Conservation (phyloP, 2,113 vertebrate genomes). For the Ophthalmolycus amberensis region DNA sequence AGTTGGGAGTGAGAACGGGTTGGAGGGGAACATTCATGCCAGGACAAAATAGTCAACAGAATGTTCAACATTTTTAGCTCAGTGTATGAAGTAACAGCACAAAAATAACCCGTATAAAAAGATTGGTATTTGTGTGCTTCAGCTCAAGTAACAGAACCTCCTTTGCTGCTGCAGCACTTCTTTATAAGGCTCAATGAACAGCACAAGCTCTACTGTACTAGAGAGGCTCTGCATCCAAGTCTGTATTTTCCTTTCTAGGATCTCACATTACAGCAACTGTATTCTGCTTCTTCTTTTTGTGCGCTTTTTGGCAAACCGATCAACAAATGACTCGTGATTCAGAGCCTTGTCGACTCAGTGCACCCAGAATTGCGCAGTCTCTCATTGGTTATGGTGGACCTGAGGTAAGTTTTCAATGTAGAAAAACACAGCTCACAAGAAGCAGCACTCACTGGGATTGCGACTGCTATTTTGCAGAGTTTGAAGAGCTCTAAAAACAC, state of each 20-base stretch:
- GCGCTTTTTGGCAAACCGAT: background rate
- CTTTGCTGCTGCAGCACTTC: background rate
- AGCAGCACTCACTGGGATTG: background rate
- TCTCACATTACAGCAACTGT: background rate
- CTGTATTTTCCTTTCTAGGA: background rate
- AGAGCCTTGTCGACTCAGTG: background rate
- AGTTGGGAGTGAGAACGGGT: no score
- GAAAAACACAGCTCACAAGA: background rate
- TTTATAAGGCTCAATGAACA: background rate
- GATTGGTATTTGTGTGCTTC: background rate
- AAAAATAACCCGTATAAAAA: no score
- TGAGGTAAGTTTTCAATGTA: background rate
- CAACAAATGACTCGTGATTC: background rate
- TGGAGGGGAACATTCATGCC: no score
- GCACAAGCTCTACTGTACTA: background rate
- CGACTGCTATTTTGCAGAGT: no score
- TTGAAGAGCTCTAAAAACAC: no score
- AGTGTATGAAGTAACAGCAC: no score
- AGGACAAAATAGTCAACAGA: no score
- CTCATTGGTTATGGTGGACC: background rate
- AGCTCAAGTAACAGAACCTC: background rate
- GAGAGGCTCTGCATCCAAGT: background rate
- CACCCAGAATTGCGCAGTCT: background rate
- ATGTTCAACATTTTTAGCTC: no score
- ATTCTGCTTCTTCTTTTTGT: background rate